Conservation (phyloP, 2,113 vertebrate species). For the Xyrauchen texanus region DNA sequence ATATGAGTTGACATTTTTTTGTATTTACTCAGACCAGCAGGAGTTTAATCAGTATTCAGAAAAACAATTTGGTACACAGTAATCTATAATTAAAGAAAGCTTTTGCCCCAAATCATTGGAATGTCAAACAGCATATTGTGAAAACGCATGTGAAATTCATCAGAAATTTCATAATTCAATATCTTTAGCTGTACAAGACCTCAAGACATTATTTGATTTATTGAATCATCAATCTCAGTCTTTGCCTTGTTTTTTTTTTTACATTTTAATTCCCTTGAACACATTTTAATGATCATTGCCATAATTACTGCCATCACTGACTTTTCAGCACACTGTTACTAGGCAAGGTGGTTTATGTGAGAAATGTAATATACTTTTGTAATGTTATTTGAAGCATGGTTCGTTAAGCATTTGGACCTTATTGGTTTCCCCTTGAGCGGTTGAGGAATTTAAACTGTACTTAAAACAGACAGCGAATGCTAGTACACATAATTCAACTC, state of each 20-base stretch:
- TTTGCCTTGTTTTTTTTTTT: slow-evolving; percentile 1
- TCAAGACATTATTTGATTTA: slow-evolving; percentile 46
- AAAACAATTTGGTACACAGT: not conserved
- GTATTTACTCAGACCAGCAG: too few relatives aligned
- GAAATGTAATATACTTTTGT: slow-evolving; percentile 23
- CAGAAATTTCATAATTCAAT: slow-evolving; percentile 53
- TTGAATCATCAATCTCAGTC: slow-evolving; percentile 17
- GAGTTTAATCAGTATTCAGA: not conserved
- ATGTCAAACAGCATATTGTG: slow-evolving; percentile 10
- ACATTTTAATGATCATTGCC: slow-evolving; percentile 25
- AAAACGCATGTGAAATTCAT: slow-evolving; percentile 46
- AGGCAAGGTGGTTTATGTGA: slow-evolving; percentile 39
- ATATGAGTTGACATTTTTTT: not conserved
- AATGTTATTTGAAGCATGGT: slow-evolving; percentile 27
- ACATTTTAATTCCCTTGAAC: slow-evolving; percentile 21
- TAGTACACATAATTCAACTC: slow-evolving; percentile 10
- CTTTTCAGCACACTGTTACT: slow-evolving; percentile 23
- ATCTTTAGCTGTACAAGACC: slow-evolving; percentile 39
- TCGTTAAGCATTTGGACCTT: slow-evolving; percentile 44
- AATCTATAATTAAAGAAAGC: slow-evolving; percentile 7
- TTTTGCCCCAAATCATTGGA: slow-evolving; percentile 8
- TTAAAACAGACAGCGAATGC: slow-evolving; percentile 41
- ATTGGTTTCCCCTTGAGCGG: slow-evolving; percentile 30
- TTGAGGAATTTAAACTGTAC: slow-evolving; percentile 13
- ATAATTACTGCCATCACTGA: slow-evolving; percentile 11